Percentiles rank a stretch among this genome's conserved stretches.
Evolutionary conservation across 2,888 invertebrate species (phyloP).

Genomic region (Melanostoma scalare): DNA sequence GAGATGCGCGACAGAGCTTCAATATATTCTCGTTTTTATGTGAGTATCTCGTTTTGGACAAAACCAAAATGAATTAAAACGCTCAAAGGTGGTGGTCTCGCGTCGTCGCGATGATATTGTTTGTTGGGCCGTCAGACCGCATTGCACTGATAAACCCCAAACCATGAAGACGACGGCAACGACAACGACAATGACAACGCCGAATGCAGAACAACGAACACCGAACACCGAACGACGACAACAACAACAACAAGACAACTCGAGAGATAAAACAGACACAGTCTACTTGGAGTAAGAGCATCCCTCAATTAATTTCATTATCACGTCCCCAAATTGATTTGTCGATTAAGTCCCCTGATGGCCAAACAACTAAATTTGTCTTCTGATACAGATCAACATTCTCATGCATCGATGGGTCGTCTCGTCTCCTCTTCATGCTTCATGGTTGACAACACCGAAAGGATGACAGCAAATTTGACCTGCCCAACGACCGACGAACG

Average conservation of each 20-base stretch:
- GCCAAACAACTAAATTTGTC: constrained; percentile 74
- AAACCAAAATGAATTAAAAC: constrained; percentile 69
- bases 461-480: constrained; percentile 71
- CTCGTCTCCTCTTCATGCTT: constrained; percentile 24
- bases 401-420: constrained; percentile 53
- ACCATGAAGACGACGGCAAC: constrained; percentile 58
- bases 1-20: constrained; percentile 54
- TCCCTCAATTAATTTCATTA: constrained; percentile 76
- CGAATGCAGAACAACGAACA: background rate
- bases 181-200: constrained; percentile 17
- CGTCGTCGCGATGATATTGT: constrained; percentile 46
- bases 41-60: constrained; percentile 52
- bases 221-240: constrained; percentile 41
- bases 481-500: constrained; percentile 52
- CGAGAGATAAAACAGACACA: constrained; percentile 48
- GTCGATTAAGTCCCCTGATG: constrained; percentile 74
- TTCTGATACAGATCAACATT: constrained; percentile 72
- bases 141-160: constrained; percentile 63
- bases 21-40: constrained; percentile 68
- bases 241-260: constrained; percentile 24
- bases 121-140: constrained; percentile 41
- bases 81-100: constrained; percentile 68
- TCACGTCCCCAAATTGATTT: constrained; percentile 75
- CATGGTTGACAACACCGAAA: constrained; percentile 63
- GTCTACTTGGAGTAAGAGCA: constrained; percentile 67